Base-by-base conservation (phyloP, 2,888 invertebrate species). In the Sphaeridia pumilis region DNA sequence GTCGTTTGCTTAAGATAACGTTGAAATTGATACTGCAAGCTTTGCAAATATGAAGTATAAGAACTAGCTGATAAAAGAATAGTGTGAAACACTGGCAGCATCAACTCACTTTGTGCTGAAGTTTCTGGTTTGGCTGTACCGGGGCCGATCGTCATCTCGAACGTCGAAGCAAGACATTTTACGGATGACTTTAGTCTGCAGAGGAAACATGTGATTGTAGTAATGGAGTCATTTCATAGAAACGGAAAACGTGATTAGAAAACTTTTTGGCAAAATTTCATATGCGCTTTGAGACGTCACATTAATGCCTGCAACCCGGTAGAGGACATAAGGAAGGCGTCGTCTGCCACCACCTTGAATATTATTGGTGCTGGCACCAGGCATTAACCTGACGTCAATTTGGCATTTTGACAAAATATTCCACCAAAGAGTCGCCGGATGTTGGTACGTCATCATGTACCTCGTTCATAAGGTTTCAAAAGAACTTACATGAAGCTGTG, bases 121-220 rank as follows among this genome's bases (percentile, higher is more conserved):
- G 17, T 59, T 61, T 36, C 55, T 60, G 52, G 61, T n/a, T n/a
- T n/a, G 63, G 17, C 59, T 59, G 26, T 60, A 46, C n/a, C 61
- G 46, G 5, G 63, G 65, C 26, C 60, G 59, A 22, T 64, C 61
- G 34, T 60, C 60, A 45, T 57, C 60, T 28, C 61, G 57, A 38
- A 61, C 56, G 50, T 65, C 65, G 52, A 65, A 65, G 50, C 65
- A 65, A n/a, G 64, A 64, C 63, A 65, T 65, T 53, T 64, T 64
- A 17, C 53, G 49, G 25, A 54, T 49, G 28, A 50, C 42, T 50
- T 54, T 57, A 31, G 28, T 41, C 54, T 54, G 28, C 12, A 25
- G 20, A 45, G 22, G 31, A 44, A 38, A 46, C 35, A 45, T 27
- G 21, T 14, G 27, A 14, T 35, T 51, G 2, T 48, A 17, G n/a